Evolutionary conservation across 2,888 invertebrate genomes (phyloP).

Genomic region (Oxyteleia sp.): DNA sequence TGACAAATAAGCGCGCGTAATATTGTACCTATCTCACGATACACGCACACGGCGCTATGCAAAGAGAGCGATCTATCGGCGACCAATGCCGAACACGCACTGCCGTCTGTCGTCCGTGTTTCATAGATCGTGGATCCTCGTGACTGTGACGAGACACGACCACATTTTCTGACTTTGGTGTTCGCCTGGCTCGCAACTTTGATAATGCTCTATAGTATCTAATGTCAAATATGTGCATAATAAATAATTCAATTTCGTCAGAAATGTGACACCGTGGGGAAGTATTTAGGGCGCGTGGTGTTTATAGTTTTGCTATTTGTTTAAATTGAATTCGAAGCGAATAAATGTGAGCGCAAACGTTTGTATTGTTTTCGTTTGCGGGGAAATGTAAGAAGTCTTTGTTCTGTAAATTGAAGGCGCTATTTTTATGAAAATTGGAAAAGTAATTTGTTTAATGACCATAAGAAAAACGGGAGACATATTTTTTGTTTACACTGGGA

Average conservation of each 20-base stretch:
- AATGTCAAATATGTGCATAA: conserved; percentile 23
- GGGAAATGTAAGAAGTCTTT: too few relatives aligned
- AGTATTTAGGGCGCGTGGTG: too few relatives aligned
- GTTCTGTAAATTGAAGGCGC: too few relatives aligned
- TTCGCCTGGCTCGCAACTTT: conserved; percentile 44
- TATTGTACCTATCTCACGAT: conserved; percentile 34
- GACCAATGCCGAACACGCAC: conserved; percentile 79
- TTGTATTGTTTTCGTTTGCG: too few relatives aligned
- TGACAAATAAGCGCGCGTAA: conserved; percentile 58
- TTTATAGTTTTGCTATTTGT: too few relatives aligned
- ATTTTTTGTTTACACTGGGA: too few relatives aligned
- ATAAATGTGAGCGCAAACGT: too few relatives aligned
- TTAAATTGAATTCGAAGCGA: too few relatives aligned
- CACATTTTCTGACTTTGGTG: conserved; percentile 47
- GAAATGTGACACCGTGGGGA: not conserved
- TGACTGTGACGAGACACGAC: conserved; percentile 52
- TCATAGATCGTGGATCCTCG: conserved; percentile 60
- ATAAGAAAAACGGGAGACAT: too few relatives aligned
- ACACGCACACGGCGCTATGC: conserved; percentile 24
- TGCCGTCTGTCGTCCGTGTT: conserved; percentile 62
- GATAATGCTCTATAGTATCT: conserved; percentile 53
- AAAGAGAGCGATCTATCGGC: conserved; percentile 76
- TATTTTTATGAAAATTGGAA: too few relatives aligned
- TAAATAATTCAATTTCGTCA: conserved; percentile 22
- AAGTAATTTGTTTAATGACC: too few relatives aligned